Conservation (phyloP, 2,113 vertebrate species). For the Hydrochoerus hydrochaeris region DNA sequence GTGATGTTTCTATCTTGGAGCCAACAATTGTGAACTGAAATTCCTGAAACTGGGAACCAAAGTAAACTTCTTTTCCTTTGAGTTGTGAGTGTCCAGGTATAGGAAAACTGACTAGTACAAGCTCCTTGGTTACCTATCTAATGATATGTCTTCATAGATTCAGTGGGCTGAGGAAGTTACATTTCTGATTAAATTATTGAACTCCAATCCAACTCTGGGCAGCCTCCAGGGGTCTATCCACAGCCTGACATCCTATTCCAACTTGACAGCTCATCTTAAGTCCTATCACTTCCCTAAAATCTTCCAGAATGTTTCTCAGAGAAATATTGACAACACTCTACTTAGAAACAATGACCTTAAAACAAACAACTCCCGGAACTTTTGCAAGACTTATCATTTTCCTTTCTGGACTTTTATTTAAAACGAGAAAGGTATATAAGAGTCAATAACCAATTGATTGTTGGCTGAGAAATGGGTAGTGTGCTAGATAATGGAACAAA, state of each 20-base stretch:
- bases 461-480: too few species aligned
- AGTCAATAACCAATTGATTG: background rate
- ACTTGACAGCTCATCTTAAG: background rate
- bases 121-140: background rate
- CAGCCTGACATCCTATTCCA: background rate
- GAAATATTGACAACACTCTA: background rate
- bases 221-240: background rate
- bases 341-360: constrained; percentile 14
- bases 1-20: background rate
- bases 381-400: constrained; percentile 8
- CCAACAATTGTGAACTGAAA: background rate
- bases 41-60: background rate
- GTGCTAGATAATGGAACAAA: background rate
- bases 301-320: background rate
- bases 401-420: constrained; percentile 34
- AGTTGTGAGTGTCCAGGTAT: background rate
- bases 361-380: background rate
- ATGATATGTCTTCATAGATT: background rate
- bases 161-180: background rate
- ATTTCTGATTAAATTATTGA: background rate
- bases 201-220: background rate
- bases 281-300: background rate
- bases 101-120: background rate
- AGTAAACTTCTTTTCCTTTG: background rate
- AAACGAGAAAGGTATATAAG: background rate